Evolutionary conservation across 2,113 vertebrate species (phyloP).

Genomic region (Oxygymnocypris stewartii): DNA sequence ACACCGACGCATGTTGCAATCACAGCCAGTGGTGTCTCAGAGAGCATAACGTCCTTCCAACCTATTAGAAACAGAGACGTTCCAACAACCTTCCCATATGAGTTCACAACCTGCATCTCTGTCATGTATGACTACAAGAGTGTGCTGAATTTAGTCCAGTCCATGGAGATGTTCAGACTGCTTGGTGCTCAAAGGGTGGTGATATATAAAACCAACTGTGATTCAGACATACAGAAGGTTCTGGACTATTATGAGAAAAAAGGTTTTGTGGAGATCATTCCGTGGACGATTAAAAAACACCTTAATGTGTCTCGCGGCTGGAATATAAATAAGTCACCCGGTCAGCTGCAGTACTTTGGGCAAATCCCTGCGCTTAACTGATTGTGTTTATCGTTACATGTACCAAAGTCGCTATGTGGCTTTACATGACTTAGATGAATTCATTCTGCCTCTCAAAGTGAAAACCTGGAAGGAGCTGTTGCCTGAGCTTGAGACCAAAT

Average conservation of each 20-base stretch:
- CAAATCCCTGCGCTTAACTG: slow-evolving; percentile 66
- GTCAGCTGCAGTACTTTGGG: slow-evolving; percentile 68
- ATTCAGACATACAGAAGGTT: slow-evolving; percentile 63
- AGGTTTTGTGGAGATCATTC: slow-evolving; percentile 71
- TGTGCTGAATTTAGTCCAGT: slow-evolving; percentile 74
- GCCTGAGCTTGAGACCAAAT: slow-evolving; percentile 60
- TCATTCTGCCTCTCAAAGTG: slow-evolving; percentile 68
- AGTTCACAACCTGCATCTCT: slow-evolving; percentile 79
- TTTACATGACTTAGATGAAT: slow-evolving; percentile 75
- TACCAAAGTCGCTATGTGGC: slow-evolving; percentile 66
- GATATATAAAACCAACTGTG: slow-evolving; percentile 76
- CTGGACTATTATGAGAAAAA: slow-evolving; percentile 71
- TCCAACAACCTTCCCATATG: slow-evolving; percentile 44
- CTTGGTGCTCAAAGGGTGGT: slow-evolving; percentile 71
- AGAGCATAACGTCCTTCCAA: slow-evolving; percentile 23
- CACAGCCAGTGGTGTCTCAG: not conserved
- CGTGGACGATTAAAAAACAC: slow-evolving; percentile 66
- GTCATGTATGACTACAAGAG: slow-evolving; percentile 75
- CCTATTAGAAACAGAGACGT: slow-evolving; percentile 68
- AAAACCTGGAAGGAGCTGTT: slow-evolving; percentile 69
- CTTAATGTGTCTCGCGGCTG: slow-evolving; percentile 65
- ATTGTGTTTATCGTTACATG: slow-evolving; percentile 71
- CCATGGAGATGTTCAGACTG: slow-evolving; percentile 74
- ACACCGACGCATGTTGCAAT: slow-evolving; percentile 51
- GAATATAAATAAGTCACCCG: slow-evolving; percentile 47